Conservation (phyloP, 2,113 vertebrate genomes). For the Erinaceus europaeus region DNA sequence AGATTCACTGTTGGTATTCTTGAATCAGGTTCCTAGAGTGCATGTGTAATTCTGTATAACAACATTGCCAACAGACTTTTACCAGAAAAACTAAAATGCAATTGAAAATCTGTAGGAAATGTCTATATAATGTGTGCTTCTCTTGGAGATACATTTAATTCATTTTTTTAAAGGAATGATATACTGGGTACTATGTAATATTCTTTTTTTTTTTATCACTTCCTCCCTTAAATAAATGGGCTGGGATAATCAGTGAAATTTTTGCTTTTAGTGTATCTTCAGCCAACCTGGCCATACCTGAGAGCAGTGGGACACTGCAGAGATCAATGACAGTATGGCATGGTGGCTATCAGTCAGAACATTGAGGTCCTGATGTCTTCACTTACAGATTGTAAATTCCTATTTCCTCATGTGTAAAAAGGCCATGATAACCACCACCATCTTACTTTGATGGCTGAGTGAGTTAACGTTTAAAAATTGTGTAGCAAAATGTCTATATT, state of each 20-base stretch:
- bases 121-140: background rate
- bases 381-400: background rate
- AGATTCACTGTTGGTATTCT: slow-evolving; percentile 7
- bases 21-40: slow-evolving; percentile 15
- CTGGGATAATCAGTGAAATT: background rate
- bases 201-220: background rate
- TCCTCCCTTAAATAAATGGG: background rate
- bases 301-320: background rate
- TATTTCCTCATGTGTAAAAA: background rate
- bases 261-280: background rate
- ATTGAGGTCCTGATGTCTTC: background rate
- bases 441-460: background rate
- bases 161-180: background rate
- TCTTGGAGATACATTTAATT: background rate
- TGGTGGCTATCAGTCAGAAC: background rate
- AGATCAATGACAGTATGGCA: background rate
- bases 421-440: background rate
- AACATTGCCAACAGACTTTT: background rate
- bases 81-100: background rate
- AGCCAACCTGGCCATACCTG: background rate
- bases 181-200: background rate
- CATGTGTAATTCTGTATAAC: background rate
- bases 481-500: background rate
- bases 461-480: background rate
- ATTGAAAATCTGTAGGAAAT: background rate